phyloP scores from a whole-genome alignment of 2,797 vertebrate genomes.

The Hippocampus kuda region DNA sequence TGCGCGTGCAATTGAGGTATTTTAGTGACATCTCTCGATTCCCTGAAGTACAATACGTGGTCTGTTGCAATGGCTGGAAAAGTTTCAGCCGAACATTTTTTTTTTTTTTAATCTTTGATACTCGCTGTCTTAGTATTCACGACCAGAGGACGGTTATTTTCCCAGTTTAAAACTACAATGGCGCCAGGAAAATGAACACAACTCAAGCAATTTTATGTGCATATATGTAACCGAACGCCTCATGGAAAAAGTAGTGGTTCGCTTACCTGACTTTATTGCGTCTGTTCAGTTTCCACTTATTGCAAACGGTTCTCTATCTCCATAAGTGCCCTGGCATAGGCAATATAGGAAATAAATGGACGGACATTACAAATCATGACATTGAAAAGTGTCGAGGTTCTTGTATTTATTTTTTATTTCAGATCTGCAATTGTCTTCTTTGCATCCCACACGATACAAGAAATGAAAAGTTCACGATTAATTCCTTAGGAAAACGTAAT shows the following conservation, averaged over 20 bases:
- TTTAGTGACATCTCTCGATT: not conserved
- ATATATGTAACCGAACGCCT: not conserved
- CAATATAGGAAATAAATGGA: not conserved
- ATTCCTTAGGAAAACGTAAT: too few relatives aligned
- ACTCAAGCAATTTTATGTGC: too few relatives aligned
- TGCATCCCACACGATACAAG: too few relatives aligned
- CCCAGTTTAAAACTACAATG: too few relatives aligned
- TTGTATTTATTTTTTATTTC: not conserved
- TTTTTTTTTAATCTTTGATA: too few relatives aligned
- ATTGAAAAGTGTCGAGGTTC: not conserved
- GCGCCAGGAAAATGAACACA: too few relatives aligned
- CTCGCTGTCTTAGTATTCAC: too few relatives aligned
- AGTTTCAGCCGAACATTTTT: too few relatives aligned
- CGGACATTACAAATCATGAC: not conserved
- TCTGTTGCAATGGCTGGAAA: not conserved
- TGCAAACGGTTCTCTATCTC: not conserved
- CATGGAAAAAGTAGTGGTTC: not conserved
- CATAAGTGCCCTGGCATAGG: not conserved
- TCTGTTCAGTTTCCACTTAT: not conserved
- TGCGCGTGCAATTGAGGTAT: not conserved
- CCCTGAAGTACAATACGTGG: not conserved
- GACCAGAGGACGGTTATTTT: too few relatives aligned
- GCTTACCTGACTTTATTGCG: not conserved
- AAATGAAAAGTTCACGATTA: too few relatives aligned
- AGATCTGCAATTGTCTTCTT: not conserved